Evolutionary conservation across 2,888 invertebrate species (phyloP).

Genomic region (Kuschelorhynchus macadamiae): DNA sequence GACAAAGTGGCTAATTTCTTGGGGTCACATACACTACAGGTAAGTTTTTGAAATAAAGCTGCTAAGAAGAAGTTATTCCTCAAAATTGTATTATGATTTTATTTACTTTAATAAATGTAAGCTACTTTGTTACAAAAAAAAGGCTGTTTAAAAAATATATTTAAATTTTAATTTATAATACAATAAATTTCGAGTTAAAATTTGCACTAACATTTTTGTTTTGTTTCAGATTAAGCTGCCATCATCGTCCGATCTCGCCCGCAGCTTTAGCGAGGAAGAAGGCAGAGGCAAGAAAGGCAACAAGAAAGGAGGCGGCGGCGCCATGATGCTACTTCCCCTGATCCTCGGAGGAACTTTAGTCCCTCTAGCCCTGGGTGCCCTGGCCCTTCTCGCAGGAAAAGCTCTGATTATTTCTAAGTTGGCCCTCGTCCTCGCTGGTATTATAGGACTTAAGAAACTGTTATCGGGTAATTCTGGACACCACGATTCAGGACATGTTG

Average conservation of each 20-base stretch:
- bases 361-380: constrained; percentile 85
- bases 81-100: no score
- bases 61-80: no score
- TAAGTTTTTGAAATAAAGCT: constrained; percentile 63
- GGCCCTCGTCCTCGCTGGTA: constrained; percentile 85
- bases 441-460: constrained; percentile 88
- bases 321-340: constrained; percentile 83
- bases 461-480: constrained; percentile 75
- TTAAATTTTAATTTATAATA: no score
- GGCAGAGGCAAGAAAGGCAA: constrained; percentile 73
- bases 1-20: constrained; percentile 83
- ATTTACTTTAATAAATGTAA: no score
- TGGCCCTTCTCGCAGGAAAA: constrained; percentile 87
- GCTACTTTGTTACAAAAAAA: no score
- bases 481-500: constrained; percentile 78
- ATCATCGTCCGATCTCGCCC: constrained; percentile 75
- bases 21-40: constrained; percentile 85
- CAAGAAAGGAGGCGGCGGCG: constrained; percentile 78
- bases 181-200: no score
- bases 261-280: constrained; percentile 75
- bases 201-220: no score
- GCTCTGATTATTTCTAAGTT: constrained; percentile 88
- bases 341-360: constrained; percentile 86
- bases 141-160: no score
- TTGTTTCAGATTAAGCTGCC: constrained; percentile 80